A percentile compares a stretch with the other conserved stretches of the same genome.
Evolutionary conservation across 2,888 invertebrate genomes (phyloP).

Genomic region (Plutella xylostella): DNA sequence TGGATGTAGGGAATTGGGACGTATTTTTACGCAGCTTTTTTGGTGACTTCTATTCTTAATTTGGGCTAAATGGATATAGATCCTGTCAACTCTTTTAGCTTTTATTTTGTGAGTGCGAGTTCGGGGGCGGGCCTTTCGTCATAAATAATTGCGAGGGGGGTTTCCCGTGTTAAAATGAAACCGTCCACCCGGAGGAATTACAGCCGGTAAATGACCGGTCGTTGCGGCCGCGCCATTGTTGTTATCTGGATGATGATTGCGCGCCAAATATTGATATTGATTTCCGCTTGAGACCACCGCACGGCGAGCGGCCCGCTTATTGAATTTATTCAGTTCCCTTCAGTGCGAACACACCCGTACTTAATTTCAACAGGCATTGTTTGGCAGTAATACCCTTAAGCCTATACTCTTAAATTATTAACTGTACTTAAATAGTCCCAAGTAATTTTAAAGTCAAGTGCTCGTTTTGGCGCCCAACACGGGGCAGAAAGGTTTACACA

Average conservation of each 20-base stretch:
- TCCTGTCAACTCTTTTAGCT: too few relatives aligned
- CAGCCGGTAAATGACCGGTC: slow-evolving; percentile 49
- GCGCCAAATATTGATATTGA: slow-evolving; percentile 40
- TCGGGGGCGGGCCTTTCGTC: slow-evolving; percentile 28
- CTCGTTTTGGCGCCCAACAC: too few relatives aligned
- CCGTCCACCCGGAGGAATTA: slow-evolving; percentile 40
- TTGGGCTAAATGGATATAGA: too few relatives aligned
- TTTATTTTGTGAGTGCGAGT: too few relatives aligned
- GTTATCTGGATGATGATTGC: slow-evolving; percentile 37
- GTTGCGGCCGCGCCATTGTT: slow-evolving; percentile 37
- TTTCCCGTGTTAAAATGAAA: slow-evolving; percentile 51
- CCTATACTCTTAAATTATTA: too few relatives aligned
- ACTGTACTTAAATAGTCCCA: background rate
- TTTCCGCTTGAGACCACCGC: slow-evolving; percentile 24
- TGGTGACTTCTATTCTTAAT: too few relatives aligned
- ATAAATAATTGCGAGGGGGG: slow-evolving; percentile 37
- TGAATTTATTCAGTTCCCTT: background rate
- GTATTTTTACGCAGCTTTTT: too few relatives aligned
- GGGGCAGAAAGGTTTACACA: too few relatives aligned
- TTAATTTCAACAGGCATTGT: background rate
- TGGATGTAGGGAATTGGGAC: too few relatives aligned
- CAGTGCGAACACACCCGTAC: background rate
- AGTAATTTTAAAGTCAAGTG: too few relatives aligned
- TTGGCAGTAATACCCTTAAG: background rate
- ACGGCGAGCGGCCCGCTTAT: background rate